A percentile compares a stretch with the other conserved stretches of the same genome.
Evolutionary conservation across 1,140 invertebrate species (phyloP).

Genomic region (Habropoda laboriosa): DNA sequence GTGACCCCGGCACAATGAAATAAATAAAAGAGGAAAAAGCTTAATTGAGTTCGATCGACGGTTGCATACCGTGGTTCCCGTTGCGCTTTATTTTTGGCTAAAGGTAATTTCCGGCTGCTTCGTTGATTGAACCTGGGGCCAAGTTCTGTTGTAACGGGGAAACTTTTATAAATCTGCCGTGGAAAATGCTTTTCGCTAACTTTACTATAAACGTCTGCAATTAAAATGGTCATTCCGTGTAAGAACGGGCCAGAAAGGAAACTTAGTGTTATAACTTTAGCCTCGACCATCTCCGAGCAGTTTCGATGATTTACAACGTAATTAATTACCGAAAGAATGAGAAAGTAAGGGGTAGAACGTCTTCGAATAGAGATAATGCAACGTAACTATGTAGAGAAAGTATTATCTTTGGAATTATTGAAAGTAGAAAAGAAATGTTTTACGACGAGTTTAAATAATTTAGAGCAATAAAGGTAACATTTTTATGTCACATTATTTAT

Average conservation of each 20-base stretch:
- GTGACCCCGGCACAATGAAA: not conserved
- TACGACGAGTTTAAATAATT: too few species aligned
- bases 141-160: too few species aligned
- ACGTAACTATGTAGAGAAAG: too few species aligned
- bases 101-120: not conserved
- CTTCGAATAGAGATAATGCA: too few species aligned
- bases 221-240: not conserved
- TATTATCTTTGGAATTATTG: too few species aligned
- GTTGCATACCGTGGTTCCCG: not conserved
- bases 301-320: not conserved
- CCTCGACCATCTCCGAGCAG: not conserved
- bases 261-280: not conserved
- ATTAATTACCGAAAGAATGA: not conserved
- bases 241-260: not conserved
- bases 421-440: too few species aligned
- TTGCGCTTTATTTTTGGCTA: not conserved
- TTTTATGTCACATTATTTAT: too few species aligned
- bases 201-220: not conserved
- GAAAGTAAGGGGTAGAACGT: not conserved
- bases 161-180: not conserved
- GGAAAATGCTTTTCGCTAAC: too few species aligned
- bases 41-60: not conserved
- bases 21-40: too few species aligned
- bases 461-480: too few species aligned
- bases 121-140: not conserved